Evolutionary conservation across 1,140 invertebrate species (phyloP).

Genomic region (Holcopasites calliopsidis): DNA sequence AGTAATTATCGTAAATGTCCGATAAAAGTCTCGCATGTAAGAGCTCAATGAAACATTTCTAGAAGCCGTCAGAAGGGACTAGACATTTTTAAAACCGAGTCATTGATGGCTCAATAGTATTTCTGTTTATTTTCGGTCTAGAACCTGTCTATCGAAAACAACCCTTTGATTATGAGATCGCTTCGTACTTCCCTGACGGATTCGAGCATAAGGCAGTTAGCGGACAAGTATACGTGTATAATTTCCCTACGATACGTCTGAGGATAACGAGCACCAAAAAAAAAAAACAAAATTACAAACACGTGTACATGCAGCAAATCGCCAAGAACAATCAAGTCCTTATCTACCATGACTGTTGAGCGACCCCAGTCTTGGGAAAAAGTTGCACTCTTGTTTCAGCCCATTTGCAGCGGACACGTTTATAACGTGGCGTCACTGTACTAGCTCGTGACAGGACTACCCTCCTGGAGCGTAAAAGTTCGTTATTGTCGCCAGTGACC

Average conservation of each 20-base stretch:
- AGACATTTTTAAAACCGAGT: neutral
- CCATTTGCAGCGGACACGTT: neutral
- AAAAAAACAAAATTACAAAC: conserved; percentile 16
- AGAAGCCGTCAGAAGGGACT: neutral
- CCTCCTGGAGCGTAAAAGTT: conserved; percentile 14
- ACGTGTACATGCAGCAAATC: neutral
- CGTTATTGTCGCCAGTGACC: conserved; percentile 50
- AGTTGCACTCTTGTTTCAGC: neutral
- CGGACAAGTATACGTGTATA: neutral
- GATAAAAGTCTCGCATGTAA: conserved; percentile 1
- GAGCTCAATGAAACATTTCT: neutral
- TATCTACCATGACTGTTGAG: too few species aligned
- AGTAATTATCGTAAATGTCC: conserved; percentile 15
- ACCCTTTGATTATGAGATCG: too few species aligned
- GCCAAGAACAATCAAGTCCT: neutral
- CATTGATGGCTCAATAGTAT: too few species aligned
- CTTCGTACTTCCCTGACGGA: neutral
- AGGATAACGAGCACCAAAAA: conserved; percentile 8
- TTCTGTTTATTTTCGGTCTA: too few species aligned
- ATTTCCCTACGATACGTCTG: neutral
- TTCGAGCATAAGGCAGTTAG: neutral
- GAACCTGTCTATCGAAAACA: too few species aligned
- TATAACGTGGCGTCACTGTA: conserved; percentile 25
- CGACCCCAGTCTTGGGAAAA: too few species aligned
- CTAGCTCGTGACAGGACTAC: neutral